A percentile compares a stretch with the other conserved stretches of the same genome.
Evolutionary conservation across 2,797 vertebrate species (phyloP).

Genomic region (Falco novaeseelandiae): DNA sequence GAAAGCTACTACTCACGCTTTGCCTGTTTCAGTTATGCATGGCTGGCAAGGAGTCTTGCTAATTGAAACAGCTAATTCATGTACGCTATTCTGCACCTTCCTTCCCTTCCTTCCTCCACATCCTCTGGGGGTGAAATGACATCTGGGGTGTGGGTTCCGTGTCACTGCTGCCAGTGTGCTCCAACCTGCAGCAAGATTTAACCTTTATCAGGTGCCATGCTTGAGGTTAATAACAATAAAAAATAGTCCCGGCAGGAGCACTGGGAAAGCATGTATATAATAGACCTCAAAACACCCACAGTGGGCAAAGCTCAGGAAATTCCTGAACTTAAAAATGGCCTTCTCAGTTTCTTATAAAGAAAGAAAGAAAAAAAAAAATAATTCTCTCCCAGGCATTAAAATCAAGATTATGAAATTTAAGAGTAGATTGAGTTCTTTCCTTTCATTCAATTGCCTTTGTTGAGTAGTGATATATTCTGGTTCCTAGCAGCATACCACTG

Average conservation of each 20-base stretch:
- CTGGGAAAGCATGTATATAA: neutral
- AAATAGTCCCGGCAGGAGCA: neutral
- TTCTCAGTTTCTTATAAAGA: constrained; percentile 18
- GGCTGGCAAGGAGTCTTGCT: neutral
- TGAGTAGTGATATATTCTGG: constrained; percentile 20
- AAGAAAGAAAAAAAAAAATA: neutral
- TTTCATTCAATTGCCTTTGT: constrained; percentile 44
- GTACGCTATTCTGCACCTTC: neutral
- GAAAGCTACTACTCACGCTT: neutral
- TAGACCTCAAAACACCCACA: neutral
- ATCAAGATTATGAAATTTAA: constrained; percentile 45
- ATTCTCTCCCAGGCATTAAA: constrained; percentile 5
- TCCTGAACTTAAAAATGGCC: constrained; percentile 26
- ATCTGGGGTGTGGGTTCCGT: neutral
- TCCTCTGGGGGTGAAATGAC: neutral
- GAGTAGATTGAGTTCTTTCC: constrained; percentile 47
- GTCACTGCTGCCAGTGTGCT: neutral
- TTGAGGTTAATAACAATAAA: constrained; percentile 6
- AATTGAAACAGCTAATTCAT: neutral
- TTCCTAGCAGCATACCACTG: constrained; percentile 55
- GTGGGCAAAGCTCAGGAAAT: constrained; percentile 46
- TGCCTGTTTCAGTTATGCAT: neutral
- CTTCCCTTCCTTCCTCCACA: neutral
- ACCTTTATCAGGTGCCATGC: neutral
- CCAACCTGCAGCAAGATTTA: neutral